Evolutionary conservation across 2,797 vertebrate species (phyloP).

Genomic region (Orientallactaga sibirica): DNA sequence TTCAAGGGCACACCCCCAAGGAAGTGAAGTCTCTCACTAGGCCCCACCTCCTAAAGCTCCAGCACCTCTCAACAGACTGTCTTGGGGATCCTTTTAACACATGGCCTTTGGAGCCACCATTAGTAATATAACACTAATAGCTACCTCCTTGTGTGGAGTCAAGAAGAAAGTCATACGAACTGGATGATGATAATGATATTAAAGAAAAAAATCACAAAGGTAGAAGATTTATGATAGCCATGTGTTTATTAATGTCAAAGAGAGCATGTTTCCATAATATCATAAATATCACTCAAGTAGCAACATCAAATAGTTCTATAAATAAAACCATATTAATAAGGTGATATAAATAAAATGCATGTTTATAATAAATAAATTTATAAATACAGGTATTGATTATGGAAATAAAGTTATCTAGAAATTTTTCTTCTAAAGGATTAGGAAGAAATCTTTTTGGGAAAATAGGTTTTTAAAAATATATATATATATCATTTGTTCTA

Average conservation of each 20-base stretch:
- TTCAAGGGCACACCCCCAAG: no score
- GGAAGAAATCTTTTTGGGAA: constrained; percentile 58
- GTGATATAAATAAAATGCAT: constrained; percentile 86
- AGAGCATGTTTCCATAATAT: constrained; percentile 81
- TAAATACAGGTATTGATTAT: constrained; percentile 82
- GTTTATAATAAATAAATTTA: constrained; percentile 87
- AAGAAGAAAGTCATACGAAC: background rate
- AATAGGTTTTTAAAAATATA: constrained; percentile 70
- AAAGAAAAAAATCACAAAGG: constrained; percentile 16
- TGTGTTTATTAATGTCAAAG: constrained; percentile 86
- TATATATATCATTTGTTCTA: constrained; percentile 42
- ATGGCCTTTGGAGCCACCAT: background rate
- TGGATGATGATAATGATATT: background rate
- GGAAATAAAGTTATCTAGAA: constrained; percentile 55
- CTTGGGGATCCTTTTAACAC: background rate
- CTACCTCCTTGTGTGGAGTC: background rate
- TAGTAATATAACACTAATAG: background rate
- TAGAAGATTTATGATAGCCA: constrained; percentile 52
- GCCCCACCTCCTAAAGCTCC: no score
- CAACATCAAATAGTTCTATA: constrained; percentile 81
- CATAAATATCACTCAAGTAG: constrained; percentile 73
- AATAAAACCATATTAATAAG: constrained; percentile 84
- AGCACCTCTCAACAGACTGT: background rate
- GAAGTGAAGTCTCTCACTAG: no score
- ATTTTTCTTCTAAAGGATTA: constrained; percentile 55